phyloP scores from a whole-genome alignment of 2,797 vertebrate genomes.

The Sebastes itinus region DNA sequence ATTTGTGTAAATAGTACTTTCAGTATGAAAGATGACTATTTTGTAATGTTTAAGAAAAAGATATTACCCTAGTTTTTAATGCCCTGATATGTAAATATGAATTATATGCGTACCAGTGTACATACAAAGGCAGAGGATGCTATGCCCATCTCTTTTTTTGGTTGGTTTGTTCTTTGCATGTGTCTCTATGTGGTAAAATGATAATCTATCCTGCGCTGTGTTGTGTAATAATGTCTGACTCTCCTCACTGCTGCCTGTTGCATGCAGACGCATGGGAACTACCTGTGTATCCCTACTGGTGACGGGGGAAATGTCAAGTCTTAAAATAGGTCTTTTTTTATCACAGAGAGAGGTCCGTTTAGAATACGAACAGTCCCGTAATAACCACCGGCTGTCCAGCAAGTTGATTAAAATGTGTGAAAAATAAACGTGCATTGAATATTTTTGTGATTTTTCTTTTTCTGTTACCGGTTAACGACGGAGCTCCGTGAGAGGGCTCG shows the following conservation, averaged over 20 bases:
- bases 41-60: conserved; percentile 98
- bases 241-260: conserved; percentile 88
- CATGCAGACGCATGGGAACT: conserved; percentile 88
- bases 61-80: conserved; percentile 93
- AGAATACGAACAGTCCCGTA: conserved; percentile 78
- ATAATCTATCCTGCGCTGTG: conserved; percentile 87
- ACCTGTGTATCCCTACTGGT: conserved; percentile 86
- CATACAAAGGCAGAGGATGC: conserved; percentile 93
- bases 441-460: conserved; percentile 77
- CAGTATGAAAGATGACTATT: conserved; percentile 98
- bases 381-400: conserved; percentile 79
- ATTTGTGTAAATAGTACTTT: conserved; percentile 98
- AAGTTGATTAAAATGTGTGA: conserved; percentile 78
- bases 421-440: conserved; percentile 83
- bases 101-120: conserved; percentile 95
- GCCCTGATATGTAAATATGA: conserved; percentile 94
- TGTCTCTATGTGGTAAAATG: conserved; percentile 96
- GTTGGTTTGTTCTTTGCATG: conserved; percentile 93
- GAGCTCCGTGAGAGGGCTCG: conserved; percentile 64
- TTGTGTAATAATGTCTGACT: conserved; percentile 85
- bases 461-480: conserved; percentile 81
- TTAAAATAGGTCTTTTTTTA: conserved; percentile 84
- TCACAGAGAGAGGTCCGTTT: conserved; percentile 76
- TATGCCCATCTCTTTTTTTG: conserved; percentile 75
- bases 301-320: conserved; percentile 85